Base-by-base conservation (phyloP, 2,888 invertebrate species). In the Ectemnius lituratus region DNA sequence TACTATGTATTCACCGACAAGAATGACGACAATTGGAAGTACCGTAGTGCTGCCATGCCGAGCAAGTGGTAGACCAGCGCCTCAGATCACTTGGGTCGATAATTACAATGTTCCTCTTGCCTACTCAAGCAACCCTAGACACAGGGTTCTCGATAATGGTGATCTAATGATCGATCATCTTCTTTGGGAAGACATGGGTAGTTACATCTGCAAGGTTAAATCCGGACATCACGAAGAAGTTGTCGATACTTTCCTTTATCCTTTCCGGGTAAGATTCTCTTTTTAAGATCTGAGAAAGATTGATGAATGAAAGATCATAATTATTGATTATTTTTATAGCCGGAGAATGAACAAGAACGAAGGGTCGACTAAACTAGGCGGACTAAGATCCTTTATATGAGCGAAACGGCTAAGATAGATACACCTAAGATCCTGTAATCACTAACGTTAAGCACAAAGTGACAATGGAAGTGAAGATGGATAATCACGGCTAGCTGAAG, bases 111-210 rank as follows among this genome's bases (percentile, higher is more conserved):
- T 93, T n/a, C 92, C 93, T 0, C 92, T 92, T 62, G 92, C 92
- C 18, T 2, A 59, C 4, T 60, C 73, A 4, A 70, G 74, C 20
- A 73, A 74, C 67, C 73, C 84, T 1, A 86, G 89, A 20, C 88
- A 83, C 70, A 85, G 81, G 78, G 77, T 90, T 73, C 91, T 96
- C 73, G 93, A 94, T 3, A 95, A 94, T 83, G 98, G 98, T 0
- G 96, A 96, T 83, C 92, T 98, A 28, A 87, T 96, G 56, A 95
- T 98, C 82, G 91, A 92, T 20, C 92, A 93, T 13, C 92, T 97
- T 6, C 92, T 92, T 57, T 98, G 96, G 96, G 91, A 92, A 11
- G 96, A 97, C 84, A 97, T 97, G 97, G 97, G 97, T 4, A 92
- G 92, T 20, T 97, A 95, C 90, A 94, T 93, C 0, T 98, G 98